These are phyloP conservation scores for Amorpha juglandis DNA, from an alignment of 2,888 invertebrate species.

Conservation along the genomic window DNA sequence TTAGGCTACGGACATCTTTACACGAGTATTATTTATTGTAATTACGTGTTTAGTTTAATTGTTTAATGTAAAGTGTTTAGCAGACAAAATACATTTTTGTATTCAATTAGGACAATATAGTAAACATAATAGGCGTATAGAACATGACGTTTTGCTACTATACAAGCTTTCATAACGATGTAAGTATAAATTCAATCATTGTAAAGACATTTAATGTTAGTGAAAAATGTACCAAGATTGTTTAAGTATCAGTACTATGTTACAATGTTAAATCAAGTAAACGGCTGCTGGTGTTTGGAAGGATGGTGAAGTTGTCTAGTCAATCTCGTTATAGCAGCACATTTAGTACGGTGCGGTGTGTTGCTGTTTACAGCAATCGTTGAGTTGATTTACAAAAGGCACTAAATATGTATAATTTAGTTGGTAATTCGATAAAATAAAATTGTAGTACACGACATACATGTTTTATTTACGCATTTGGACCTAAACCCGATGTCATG, in stretches of 20 bases:
- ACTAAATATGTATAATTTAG: slow-evolving; percentile 21
- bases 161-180: not conserved
- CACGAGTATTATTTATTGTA: slow-evolving; percentile 11
- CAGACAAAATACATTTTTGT: slow-evolving; percentile 14
- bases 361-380: slow-evolving; percentile 22
- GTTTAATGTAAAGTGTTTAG: slow-evolving; percentile 4
- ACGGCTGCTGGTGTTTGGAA: not conserved
- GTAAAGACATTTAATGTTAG: slow-evolving; percentile 13
- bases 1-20: slow-evolving; percentile 18
- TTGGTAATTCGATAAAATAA: slow-evolving; percentile 26
- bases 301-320: not conserved
- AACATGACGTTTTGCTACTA: slow-evolving; percentile 10
- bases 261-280: not conserved
- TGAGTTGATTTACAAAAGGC: slow-evolving; percentile 23
- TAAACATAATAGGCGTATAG: not conserved
- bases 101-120: slow-evolving; percentile 9
- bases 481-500: not conserved
- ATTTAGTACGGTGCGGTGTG: not conserved
- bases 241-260: not conserved
- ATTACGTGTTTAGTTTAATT: slow-evolving; percentile 5
- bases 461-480: not conserved
- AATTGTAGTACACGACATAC: slow-evolving; percentile 25
- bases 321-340: slow-evolving; percentile 2
- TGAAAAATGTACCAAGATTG: slow-evolving; percentile 10
- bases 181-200: not conserved